These are phyloP conservation scores for Philhelius pedissequus DNA, from an alignment of 2,888 invertebrate genomes.

Conservation along the genomic window DNA sequence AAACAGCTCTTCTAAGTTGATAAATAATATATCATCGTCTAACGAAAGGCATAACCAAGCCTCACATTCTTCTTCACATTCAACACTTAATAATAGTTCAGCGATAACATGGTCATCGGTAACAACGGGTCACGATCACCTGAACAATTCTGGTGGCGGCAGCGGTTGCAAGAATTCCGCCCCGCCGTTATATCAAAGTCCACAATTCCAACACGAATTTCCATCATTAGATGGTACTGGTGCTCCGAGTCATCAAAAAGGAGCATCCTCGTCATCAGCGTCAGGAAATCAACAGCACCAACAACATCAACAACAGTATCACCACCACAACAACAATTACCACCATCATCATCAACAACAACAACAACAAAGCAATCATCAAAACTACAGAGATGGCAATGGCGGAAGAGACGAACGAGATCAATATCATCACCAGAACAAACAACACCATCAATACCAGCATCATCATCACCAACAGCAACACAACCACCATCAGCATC, in stretches of 20 bases:
- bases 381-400: slow-evolving; percentile 78
- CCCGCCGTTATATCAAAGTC: slow-evolving; percentile 87
- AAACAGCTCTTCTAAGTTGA: slow-evolving; percentile 70
- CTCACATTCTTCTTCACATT: slow-evolving; percentile 64
- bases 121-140: slow-evolving; percentile 80
- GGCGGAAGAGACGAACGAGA: slow-evolving; percentile 72
- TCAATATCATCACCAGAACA: slow-evolving; percentile 57
- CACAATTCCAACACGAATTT: slow-evolving; percentile 97
- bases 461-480: slow-evolving; percentile 46
- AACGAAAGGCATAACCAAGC: slow-evolving; percentile 59
- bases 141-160: slow-evolving; percentile 69
- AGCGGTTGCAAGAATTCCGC: slow-evolving; percentile 75
- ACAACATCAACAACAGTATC: slow-evolving; percentile 69
- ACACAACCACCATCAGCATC: slow-evolving; percentile 45
- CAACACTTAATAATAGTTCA: slow-evolving; percentile 74
- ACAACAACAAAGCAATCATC: slow-evolving; percentile 67
- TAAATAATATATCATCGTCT: slow-evolving; percentile 73
- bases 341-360: slow-evolving; percentile 58
- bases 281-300: slow-evolving; percentile 71
- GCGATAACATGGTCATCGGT: slow-evolving; percentile 83
- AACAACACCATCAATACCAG: slow-evolving; percentile 46
- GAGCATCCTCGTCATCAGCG: slow-evolving; percentile 69
- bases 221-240: slow-evolving; percentile 87
- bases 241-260: slow-evolving; percentile 78
- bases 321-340: slow-evolving; percentile 70